Base-by-base conservation (phyloP, 2,113 vertebrate genomes). In the Pachypanchax playfairii region DNA sequence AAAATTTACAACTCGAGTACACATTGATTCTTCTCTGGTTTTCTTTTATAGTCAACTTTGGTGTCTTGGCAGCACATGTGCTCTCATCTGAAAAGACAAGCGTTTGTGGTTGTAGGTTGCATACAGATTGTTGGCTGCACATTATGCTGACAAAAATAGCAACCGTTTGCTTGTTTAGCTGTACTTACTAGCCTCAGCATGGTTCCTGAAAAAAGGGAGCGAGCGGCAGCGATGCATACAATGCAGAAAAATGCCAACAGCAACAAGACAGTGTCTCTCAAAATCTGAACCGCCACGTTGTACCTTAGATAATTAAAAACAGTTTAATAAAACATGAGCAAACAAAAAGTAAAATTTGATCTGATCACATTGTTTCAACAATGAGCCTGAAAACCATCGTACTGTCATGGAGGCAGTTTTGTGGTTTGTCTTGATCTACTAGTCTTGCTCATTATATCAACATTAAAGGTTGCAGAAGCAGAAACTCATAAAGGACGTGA, bases 111-210 rank as follows among this genome's bases (percentile, higher is more conserved):
- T 81, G 73, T 54, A 39, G 66, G 70, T 50, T 70, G 61, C 57
- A 63, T 62, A 76, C n/a, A n/a, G n/a, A n/a, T 70, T 82, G 66
- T 66, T 65, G 75, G 69, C 78, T 77, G 77, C 75, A 80, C 70
- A 72, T 49, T 44, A 75, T 12, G 36, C 63, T 33, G 76, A 48
- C 74, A 80, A 82, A 87, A 88, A 85, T 79, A 84, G 81, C 81
- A 43, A 55, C 46, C 46, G 64, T 85, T 88, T 83, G 65, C 77
- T 77, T 83, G 77, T 85, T 85, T 81, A 82, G 62, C 62, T 74
- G 49, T 77, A 75, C 63, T 72, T 67, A 70, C 64, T 29, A 50
- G 74, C 67, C 76, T 68, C 80, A 75, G 65, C 68, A 24, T 57
- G 69, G 70, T 62, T 57, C 61, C 55, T 57, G 56, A 69, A 85